A percentile compares a stretch with the other conserved stretches of the same genome.
phyloP scores from a whole-genome alignment of 1,140 invertebrate species.

The Oryctes rhinoceros region DNA sequence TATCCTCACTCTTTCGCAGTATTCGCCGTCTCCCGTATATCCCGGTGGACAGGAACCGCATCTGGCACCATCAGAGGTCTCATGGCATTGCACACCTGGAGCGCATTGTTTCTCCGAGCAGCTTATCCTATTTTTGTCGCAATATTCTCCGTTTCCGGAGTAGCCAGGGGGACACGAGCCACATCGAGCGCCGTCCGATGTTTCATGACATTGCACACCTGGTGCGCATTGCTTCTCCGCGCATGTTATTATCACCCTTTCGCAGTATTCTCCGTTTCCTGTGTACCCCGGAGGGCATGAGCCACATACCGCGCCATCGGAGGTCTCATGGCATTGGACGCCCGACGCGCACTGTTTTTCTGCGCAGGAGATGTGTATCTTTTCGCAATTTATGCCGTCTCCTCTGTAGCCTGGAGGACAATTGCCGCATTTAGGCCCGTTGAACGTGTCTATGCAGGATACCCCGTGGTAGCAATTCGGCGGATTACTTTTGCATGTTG shows the following conservation, averaged over 20 bases:
- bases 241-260: conserved; percentile 47
- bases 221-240: conserved; percentile 73
- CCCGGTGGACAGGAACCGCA: conserved; percentile 81
- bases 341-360: conserved; percentile 72
- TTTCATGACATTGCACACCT: conserved; percentile 83
- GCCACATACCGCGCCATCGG: conserved; percentile 76
- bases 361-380: conserved; percentile 53
- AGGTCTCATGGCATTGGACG: conserved; percentile 80
- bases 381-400: conserved; percentile 66
- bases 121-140: conserved; percentile 68
- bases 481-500: conserved; percentile 57
- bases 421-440: conserved; percentile 75
- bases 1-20: conserved; percentile 69
- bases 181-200: conserved; percentile 74
- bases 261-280: conserved; percentile 77
- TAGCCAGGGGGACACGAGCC: conserved; percentile 78
- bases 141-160: conserved; percentile 77
- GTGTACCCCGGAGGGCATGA: conserved; percentile 77
- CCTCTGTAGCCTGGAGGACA: conserved; percentile 81
- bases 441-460: conserved; percentile 77
- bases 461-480: conserved; percentile 76
- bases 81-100: conserved; percentile 82
- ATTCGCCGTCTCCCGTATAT: conserved; percentile 76
- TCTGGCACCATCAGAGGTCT: conserved; percentile 73
- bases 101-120: conserved; percentile 76